phyloP scores from a whole-genome alignment of 1,140 invertebrate species.

The Megathymus violae region DNA sequence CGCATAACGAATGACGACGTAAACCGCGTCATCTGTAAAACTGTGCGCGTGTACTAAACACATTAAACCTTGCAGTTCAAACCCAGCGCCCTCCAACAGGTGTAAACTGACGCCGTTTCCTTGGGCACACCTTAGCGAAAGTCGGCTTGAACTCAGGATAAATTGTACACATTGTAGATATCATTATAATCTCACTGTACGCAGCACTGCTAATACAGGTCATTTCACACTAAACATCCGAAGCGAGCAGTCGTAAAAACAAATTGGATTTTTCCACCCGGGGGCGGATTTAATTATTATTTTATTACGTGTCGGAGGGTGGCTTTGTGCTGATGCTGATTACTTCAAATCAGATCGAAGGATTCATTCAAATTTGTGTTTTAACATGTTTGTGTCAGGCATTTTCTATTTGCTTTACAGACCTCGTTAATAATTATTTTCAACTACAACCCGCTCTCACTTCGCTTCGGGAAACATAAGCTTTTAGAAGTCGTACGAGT shows the following conservation, averaged over 20 bases:
- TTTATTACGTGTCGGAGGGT: constrained; percentile 59
- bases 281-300: constrained; percentile 66
- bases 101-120: too few species aligned
- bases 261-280: constrained; percentile 68
- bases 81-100: too few species aligned
- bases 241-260: constrained; percentile 57
- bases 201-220: constrained; percentile 23
- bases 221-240: constrained; percentile 32
- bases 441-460: too few species aligned
- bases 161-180: neutral
- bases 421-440: too few species aligned
- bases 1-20: too few species aligned
- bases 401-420: neutral
- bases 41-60: too few species aligned
- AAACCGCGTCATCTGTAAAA: too few species aligned
- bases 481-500: too few species aligned
- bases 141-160: too few species aligned
- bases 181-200: constrained; percentile 3
- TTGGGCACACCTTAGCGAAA: too few species aligned
- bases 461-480: too few species aligned
- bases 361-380: constrained; percentile 19
- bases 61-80: too few species aligned
- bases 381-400: constrained; percentile 4
- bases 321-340: constrained; percentile 48
- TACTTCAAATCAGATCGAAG: constrained; percentile 23